These are phyloP conservation scores for Tachysurus fulvidraco DNA, from an alignment of 2,113 vertebrate species.

Conservation along the genomic window DNA sequence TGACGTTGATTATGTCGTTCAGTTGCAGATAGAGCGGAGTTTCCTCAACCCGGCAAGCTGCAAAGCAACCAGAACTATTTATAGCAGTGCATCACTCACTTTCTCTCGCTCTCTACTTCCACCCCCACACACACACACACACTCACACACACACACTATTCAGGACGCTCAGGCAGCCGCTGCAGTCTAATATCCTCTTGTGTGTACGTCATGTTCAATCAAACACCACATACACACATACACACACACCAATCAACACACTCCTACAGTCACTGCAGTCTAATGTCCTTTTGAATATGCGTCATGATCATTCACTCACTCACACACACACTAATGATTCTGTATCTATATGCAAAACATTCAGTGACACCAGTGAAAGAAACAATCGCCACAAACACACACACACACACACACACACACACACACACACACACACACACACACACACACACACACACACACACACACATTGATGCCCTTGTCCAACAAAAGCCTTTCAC, in stretches of 20 bases:
- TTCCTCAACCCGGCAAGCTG: slow-evolving; percentile 43
- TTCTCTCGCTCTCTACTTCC: slow-evolving; percentile 30
- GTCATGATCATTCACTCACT: slow-evolving; percentile 12
- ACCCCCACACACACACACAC: slow-evolving; percentile 28
- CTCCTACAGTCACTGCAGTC: too few relatives aligned
- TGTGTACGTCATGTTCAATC: neutral
- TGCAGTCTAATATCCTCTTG: slow-evolving; percentile 28
- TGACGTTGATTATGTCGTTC: slow-evolving; percentile 6
- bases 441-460: too few relatives aligned
- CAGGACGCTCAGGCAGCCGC: neutral
- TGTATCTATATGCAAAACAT: neutral
- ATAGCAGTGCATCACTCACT: slow-evolving; percentile 36
- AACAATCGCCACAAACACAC: neutral
- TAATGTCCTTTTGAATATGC: too few relatives aligned
- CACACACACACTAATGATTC: neutral
- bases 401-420: slow-evolving; percentile 17
- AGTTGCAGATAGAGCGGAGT: slow-evolving; percentile 23
- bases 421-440: slow-evolving; percentile 7
- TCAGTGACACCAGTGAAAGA: neutral
- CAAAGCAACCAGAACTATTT: slow-evolving; percentile 53
- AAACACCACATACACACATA: slow-evolving; percentile 5
- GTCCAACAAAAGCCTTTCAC: slow-evolving; percentile 42
- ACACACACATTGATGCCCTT: slow-evolving; percentile 1
- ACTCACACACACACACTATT: slow-evolving; percentile 35
- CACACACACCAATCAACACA: neutral